Evolutionary conservation across 2,113 vertebrate species (phyloP).

Genomic region (Bettongia penicillata): DNA sequence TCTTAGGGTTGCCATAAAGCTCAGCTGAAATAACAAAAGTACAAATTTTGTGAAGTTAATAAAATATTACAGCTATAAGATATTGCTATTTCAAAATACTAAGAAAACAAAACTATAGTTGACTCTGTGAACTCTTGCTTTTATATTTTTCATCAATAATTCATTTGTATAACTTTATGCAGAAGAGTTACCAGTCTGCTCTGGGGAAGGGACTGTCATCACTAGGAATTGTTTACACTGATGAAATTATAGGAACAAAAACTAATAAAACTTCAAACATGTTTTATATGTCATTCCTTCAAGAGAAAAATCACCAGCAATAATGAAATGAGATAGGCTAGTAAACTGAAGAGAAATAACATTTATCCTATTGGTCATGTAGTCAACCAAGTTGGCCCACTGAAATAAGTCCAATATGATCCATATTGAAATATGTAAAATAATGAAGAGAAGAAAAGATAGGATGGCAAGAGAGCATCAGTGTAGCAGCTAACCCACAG

Average conservation of each 20-base stretch:
- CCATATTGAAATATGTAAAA: background rate
- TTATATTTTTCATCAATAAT: slow-evolving; percentile 27
- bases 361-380: background rate
- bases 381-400: background rate
- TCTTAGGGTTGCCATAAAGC: background rate
- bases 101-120: background rate
- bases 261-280: slow-evolving; percentile 1
- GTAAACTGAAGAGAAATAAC: slow-evolving; percentile 19
- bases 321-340: background rate
- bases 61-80: background rate
- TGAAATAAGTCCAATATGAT: background rate
- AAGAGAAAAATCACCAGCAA: background rate
- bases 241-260: background rate
- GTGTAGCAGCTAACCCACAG: background rate
- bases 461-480: background rate
- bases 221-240: background rate
- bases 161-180: slow-evolving; percentile 13
- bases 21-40: background rate
- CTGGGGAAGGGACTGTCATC: background rate
- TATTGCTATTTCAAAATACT: background rate
- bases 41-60: background rate
- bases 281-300: slow-evolving; percentile 11
- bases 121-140: slow-evolving; percentile 35
- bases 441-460: background rate
- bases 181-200: background rate